These are phyloP conservation scores for Sepioteuthis lessoniana DNA, from an alignment of 2,888 invertebrate species.

Conservation along the genomic window DNA sequence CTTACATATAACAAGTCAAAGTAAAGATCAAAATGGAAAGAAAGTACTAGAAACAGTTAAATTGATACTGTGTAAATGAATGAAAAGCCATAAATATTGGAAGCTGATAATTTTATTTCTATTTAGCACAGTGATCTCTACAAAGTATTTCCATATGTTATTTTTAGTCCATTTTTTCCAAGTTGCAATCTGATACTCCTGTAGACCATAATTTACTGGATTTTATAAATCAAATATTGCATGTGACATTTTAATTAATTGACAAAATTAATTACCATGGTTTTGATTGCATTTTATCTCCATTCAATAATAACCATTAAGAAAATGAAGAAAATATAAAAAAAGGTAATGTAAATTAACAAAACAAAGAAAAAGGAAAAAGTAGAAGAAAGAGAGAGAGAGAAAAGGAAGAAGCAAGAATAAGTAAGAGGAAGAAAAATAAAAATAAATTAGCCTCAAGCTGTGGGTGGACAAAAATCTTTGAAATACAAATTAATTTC, in stretches of 20 bases:
- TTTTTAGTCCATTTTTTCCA: neutral
- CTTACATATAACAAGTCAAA: no score
- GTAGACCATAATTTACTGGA: neutral
- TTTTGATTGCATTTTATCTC: slow-evolving; percentile 16
- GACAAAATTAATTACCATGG: slow-evolving; percentile 33
- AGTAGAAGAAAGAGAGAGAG: neutral
- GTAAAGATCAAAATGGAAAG: no score
- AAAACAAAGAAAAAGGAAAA: neutral
- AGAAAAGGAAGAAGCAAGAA: neutral
- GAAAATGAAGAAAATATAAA: neutral
- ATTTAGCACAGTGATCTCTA: neutral
- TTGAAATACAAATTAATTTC: slow-evolving; percentile 6
- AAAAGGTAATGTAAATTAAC: neutral
- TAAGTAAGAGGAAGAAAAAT: neutral
- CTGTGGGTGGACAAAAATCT: neutral
- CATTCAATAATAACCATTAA: neutral
- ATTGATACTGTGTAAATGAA: no score
- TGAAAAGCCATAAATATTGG: neutral
- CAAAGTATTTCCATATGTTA: neutral
- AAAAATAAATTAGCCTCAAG: neutral
- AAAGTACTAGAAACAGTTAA: no score
- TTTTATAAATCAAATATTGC: neutral
- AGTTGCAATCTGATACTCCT: neutral
- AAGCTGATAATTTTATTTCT: neutral
- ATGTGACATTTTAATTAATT: slow-evolving; percentile 19